Percentiles rank a stretch among this genome's conserved stretches.
These are phyloP conservation scores for Hyposoter didymator DNA, from an alignment of 2,888 invertebrate species.

Conservation along the genomic window DNA sequence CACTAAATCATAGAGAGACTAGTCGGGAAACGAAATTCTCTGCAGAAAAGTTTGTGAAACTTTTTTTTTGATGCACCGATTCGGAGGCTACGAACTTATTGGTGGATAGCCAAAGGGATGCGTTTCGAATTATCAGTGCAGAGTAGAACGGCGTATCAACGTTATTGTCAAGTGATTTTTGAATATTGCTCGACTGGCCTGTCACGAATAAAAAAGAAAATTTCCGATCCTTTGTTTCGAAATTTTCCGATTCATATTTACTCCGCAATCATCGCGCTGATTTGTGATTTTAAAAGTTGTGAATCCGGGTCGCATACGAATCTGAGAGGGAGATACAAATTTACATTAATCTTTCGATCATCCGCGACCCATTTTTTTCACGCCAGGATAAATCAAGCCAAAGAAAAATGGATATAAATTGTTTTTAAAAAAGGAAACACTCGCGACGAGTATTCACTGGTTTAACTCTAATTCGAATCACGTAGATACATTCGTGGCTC, in stretches of 20 bases:
- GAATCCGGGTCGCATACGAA: neutral
- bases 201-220: neutral
- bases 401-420: slow-evolving; percentile 30
- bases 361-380: slow-evolving; percentile 12
- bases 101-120: neutral
- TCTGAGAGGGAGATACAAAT: neutral
- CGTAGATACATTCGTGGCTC: slow-evolving; percentile 47
- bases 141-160: neutral
- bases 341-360: neutral
- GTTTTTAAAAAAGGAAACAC: slow-evolving; percentile 14
- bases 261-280: neutral
- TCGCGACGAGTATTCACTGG: slow-evolving; percentile 14
- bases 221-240: neutral
- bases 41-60: neutral
- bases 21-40: neutral
- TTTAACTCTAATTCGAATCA: slow-evolving; percentile 48
- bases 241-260: neutral
- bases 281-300: neutral
- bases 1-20: neutral
- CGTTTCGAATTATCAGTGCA: neutral
- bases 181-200: neutral
- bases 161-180: neutral
- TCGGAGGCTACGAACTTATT: neutral
- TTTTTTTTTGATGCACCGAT: neutral
- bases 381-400: neutral